Evolutionary conservation across 2,797 vertebrate species (phyloP), one percentile per base, ranked within the genome.

Genomic region (Phaenicophaeus curvirostris): DNA sequence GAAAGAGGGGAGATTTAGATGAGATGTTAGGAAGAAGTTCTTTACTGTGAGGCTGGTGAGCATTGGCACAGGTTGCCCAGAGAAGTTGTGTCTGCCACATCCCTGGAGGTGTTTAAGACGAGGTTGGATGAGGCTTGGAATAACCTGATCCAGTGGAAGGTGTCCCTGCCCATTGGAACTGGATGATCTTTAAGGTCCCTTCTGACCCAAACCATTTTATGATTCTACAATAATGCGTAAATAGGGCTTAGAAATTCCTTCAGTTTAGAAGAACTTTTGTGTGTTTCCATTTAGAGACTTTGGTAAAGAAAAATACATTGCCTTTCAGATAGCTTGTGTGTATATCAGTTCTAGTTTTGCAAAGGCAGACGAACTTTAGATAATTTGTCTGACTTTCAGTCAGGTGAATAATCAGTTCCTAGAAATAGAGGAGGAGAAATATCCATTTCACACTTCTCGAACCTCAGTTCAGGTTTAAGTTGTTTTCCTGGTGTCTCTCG

Each of bases 361-460:
- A 78, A 37, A 69, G n/a, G 11, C 25, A 37, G 65, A 8, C 50
- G 59, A 83, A 39, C n/a, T 65, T 27, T 7, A 46, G 73, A 15
- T 48, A 11, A 48, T 68, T 39, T 17, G 16, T 42, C 23, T 1
- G 8, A 72, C 59, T 87, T 33, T 27, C 75, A 68, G 85, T n/a
- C 31, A 23, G 63, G 41, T 85, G 90, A 85, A 58, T 86, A 77
- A 78, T 74, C 50, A 41, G 46, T 74, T n/a, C 14, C 42, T 76
- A 62, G 63, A 85, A 86, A 75, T 13, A 19, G 79, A 71, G 35
- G 39, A 66, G n/a, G n/a, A n/a, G n/a, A 82, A 90, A 82, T 69
- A 82, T 53, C 71, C 59, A 12, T 96, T 95, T 96, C 93, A 67
- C 72, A 87, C 77, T 72, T 63, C 87, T 85, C 59, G 82, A 92